phyloP scores from a whole-genome alignment of 2,113 vertebrate genomes.

The Bombycilla garrulus region DNA sequence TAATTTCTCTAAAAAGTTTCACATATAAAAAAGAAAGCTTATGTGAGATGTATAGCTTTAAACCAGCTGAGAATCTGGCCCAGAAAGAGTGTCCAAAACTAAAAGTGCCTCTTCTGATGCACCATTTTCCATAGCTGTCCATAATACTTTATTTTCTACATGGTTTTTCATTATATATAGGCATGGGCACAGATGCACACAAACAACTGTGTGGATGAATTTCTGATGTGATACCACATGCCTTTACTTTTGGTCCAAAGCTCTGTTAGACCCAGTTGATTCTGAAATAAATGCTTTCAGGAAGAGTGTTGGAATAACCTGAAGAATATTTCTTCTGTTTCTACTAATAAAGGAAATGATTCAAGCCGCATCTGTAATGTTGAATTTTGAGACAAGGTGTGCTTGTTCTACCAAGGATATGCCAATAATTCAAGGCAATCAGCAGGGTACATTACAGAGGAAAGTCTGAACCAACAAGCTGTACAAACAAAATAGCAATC shows the following conservation, averaged over 20 bases:
- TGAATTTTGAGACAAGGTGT: constrained; percentile 75
- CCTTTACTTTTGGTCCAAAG: background rate
- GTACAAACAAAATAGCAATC: constrained; percentile 94
- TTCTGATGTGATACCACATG: background rate
- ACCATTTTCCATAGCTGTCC: background rate
- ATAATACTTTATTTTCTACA: background rate
- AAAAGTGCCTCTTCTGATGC: background rate
- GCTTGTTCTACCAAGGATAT: constrained; percentile 78
- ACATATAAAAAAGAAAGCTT: background rate
- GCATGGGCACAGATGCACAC: background rate
- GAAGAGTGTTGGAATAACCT: background rate
- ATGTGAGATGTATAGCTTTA: background rate
- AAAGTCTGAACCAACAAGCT: constrained; percentile 86
- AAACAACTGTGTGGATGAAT: background rate
- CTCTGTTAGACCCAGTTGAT: background rate
- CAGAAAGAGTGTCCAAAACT: background rate
- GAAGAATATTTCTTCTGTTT: constrained; percentile 38
- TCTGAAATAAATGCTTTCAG: background rate
- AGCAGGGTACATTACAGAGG: constrained; percentile 81
- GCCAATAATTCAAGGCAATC: constrained; percentile 90
- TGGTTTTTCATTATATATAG: background rate
- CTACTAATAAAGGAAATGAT: constrained; percentile 41
- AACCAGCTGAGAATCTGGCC: background rate
- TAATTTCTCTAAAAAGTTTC: background rate
- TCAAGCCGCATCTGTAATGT: constrained; percentile 65